Percentiles rank a stretch among this genome's conserved stretches.
phyloP scores from a whole-genome alignment of 2,888 invertebrate species.

The Sisyra nigra region DNA sequence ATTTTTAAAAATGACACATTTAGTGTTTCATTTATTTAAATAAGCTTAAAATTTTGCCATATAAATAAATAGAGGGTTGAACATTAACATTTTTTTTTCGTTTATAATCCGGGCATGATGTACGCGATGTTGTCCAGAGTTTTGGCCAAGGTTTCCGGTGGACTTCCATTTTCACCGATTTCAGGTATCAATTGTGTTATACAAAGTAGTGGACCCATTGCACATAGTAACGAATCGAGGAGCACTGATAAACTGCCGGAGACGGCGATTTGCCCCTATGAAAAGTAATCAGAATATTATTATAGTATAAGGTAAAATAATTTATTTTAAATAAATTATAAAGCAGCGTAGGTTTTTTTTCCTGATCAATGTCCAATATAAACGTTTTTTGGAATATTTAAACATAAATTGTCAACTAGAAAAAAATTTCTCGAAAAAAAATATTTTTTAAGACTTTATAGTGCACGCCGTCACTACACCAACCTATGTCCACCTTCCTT shows the following conservation, averaged over 20 bases:
- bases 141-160: constrained; percentile 29
- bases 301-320: neutral
- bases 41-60: too few species aligned
- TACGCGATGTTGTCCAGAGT: constrained; percentile 91
- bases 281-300: constrained; percentile 12
- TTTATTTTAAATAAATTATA: neutral
- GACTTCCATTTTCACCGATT: constrained; percentile 46
- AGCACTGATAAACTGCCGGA: constrained; percentile 88
- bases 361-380: neutral
- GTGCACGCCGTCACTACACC: too few species aligned
- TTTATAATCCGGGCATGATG: constrained; percentile 70
- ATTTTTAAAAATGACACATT: neutral
- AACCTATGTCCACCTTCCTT: neutral
- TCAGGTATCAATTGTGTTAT: constrained; percentile 72
- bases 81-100: neutral
- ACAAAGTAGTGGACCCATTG: constrained; percentile 75
- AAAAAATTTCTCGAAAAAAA: neutral
- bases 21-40: neutral
- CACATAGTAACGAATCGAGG: constrained; percentile 81
- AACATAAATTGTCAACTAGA: neutral
- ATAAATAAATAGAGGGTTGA: too few species aligned
- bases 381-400: neutral
- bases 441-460: neutral
- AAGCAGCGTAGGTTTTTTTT: too few species aligned
- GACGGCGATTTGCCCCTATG: constrained; percentile 82